phyloP scores from a whole-genome alignment of 2,888 invertebrate species.

The Lacanobia wlatinum region DNA sequence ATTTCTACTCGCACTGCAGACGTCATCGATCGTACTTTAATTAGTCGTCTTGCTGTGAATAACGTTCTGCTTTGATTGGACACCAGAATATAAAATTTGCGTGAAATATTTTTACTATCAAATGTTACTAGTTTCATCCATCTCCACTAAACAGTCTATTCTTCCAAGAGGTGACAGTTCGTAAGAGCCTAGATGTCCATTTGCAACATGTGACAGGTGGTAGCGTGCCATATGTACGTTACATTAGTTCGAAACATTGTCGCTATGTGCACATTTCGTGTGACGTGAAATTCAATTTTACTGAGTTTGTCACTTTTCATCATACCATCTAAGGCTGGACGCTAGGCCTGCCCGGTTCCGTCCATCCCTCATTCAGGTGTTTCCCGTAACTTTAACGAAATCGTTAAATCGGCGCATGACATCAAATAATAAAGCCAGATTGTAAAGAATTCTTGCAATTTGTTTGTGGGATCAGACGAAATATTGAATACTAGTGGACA shows the following conservation, averaged over 20 bases:
- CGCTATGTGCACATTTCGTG: not conserved
- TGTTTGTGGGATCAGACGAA: not conserved
- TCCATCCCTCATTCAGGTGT: too few relatives aligned
- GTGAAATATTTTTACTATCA: not conserved
- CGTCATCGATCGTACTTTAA: too few relatives aligned
- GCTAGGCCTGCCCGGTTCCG: too few relatives aligned
- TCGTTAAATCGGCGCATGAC: not conserved
- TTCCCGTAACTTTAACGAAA: not conserved
- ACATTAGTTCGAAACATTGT: not conserved
- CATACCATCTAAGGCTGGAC: too few relatives aligned
- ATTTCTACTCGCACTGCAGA: not conserved
- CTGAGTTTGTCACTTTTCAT: too few relatives aligned
- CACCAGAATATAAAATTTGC: too few relatives aligned
- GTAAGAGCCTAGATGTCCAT: not conserved
- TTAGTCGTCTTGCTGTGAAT: too few relatives aligned
- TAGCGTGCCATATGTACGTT: conserved; percentile 14
- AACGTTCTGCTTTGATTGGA: too few relatives aligned
- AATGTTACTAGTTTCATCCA: not conserved
- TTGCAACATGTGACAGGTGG: conserved; percentile 18
- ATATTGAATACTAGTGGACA: too few relatives aligned
- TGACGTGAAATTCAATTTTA: not conserved
- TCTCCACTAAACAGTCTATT: not conserved
- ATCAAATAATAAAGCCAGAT: not conserved
- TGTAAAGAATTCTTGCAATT: not conserved
- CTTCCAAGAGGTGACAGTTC: not conserved